phyloP scores from a whole-genome alignment of 2,888 invertebrate species.

The Drosophila recens region DNA sequence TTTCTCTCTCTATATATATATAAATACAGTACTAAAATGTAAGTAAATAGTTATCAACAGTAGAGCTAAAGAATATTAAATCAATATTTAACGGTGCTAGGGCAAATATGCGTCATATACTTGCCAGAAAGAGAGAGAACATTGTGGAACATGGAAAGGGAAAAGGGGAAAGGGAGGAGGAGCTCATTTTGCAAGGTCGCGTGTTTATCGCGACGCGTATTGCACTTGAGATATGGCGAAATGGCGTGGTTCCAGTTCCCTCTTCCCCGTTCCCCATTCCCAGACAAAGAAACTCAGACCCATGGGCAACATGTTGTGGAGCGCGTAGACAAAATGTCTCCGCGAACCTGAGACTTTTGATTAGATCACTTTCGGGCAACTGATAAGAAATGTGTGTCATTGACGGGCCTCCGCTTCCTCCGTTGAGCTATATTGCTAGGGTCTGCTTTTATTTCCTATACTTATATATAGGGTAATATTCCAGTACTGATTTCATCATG shows the following conservation, averaged over 20 bases:
- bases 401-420: conserved; percentile 36
- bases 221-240: conserved; percentile 73
- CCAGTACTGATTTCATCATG: conserved; percentile 42
- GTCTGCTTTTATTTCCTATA: conserved; percentile 3
- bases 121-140: neutral
- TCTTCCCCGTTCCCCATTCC: neutral
- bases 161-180: neutral
- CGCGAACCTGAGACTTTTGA: conserved; percentile 39
- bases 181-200: conserved; percentile 67
- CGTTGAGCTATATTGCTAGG: neutral
- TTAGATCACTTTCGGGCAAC: conserved; percentile 51
- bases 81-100: conserved; percentile 78
- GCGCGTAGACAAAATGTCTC: conserved; percentile 71
- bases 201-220: conserved; percentile 71
- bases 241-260: conserved; percentile 64
- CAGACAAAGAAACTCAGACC: neutral
- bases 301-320: conserved; percentile 53
- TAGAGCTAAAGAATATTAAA: conserved; percentile 67
- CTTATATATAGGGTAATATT: neutral
- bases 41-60: conserved; percentile 45
- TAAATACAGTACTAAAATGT: conserved; percentile 14
- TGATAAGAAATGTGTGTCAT: conserved; percentile 53
- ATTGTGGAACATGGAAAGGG: neutral
- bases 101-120: conserved; percentile 72
- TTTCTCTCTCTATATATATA: conserved; percentile 10